Evolutionary conservation across 2,113 vertebrate genomes (phyloP).

Genomic region (Chaetodon auriga): DNA sequence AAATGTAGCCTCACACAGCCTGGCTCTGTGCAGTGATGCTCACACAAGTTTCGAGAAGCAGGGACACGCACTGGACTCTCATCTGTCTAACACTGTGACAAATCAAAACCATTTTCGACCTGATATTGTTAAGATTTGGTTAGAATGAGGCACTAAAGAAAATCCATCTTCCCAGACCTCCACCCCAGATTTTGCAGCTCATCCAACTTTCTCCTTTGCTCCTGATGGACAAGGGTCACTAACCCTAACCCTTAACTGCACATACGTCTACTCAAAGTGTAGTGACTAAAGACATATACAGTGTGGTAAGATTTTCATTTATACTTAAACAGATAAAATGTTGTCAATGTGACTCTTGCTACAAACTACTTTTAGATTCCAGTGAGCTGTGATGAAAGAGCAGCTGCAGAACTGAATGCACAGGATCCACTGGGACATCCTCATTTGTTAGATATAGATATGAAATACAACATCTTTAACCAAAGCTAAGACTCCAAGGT

Average conservation of each 20-base stretch:
- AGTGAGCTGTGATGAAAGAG: not conserved
- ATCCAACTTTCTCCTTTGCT: not conserved
- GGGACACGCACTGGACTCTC: not conserved
- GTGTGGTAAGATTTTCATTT: no score
- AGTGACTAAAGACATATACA: no score
- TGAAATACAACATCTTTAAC: not conserved
- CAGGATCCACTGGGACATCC: not conserved
- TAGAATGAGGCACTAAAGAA: not conserved
- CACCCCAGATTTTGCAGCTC: not conserved
- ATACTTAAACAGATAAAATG: no score
- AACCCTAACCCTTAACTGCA: not conserved
- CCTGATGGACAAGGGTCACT: not conserved
- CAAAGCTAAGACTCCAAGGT: not conserved
- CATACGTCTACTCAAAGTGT: no score
- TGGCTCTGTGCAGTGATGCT: not conserved
- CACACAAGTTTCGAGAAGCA: not conserved
- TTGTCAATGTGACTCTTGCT: no score
- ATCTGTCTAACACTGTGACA: no score
- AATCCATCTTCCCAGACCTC: not conserved
- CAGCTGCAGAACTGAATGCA: not conserved
- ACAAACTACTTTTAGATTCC: not conserved
- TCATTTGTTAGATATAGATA: not conserved
- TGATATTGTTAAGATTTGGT: not conserved
- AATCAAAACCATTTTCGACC: not conserved
- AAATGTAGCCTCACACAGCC: not conserved